Conservation (phyloP, 2,797 vertebrate genomes). For the Anisognathus igniventris region DNA sequence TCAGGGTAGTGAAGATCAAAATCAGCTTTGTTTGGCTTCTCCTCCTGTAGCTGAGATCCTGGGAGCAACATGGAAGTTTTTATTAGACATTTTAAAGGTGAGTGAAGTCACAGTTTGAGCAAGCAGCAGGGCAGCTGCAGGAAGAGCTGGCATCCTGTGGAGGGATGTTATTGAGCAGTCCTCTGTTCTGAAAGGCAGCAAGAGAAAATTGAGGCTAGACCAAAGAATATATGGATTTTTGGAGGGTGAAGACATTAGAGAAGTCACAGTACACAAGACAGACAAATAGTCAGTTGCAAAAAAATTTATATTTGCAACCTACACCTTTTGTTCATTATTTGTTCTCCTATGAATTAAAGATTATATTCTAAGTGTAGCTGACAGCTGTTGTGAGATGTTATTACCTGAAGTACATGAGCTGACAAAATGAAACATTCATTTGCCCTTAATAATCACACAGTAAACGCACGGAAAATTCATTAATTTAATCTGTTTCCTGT, state of each 20-base stretch:
- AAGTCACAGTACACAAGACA: neutral
- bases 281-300: neutral
- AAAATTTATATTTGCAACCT: neutral
- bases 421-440: neutral
- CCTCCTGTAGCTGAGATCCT: neutral
- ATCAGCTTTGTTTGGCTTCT: neutral
- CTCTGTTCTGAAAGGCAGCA: neutral
- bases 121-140: neutral
- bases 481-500: neutral
- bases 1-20: neutral
- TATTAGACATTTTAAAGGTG: neutral
- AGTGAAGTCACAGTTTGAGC: neutral
- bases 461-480: neutral
- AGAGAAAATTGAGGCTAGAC: neutral
- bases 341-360: neutral
- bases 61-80: neutral
- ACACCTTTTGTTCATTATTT: neutral
- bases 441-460: neutral
- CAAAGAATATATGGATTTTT: neutral
- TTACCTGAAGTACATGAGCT: neutral
- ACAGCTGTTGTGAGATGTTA: neutral
- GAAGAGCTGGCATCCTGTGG: neutral
- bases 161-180: neutral
- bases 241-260: neutral
- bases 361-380: neutral